Evolutionary conservation across 2,113 vertebrate genomes (phyloP), one percentile per base, ranked within the genome.

Genomic region (Galbula dea): DNA sequence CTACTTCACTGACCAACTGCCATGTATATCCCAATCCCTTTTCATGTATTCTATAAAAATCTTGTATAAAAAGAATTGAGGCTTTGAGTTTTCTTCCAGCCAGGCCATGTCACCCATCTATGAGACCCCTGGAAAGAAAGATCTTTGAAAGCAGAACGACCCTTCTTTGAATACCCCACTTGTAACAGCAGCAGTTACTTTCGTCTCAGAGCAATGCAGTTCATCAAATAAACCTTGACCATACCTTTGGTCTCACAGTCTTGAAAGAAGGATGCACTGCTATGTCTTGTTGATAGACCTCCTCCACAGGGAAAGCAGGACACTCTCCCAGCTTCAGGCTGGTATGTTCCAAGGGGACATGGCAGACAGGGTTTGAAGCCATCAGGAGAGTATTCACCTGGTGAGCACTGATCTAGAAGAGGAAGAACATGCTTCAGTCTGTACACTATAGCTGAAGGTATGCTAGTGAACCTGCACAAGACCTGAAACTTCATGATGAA

Each of bases 241-340:
- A 97, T 93, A 99, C 99, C 99, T 99, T 98, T 99, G 59, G 99
- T 99, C 96, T 99, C 99, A 71, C 99, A 99, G 95, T 99, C 98
- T 96, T 99, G 99, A 79, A 99, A 99, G 37, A 98, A 96, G 46
- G 98, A 96, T 14, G 99, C 98, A 49, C 98, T 95, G 0, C 67
- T 96, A 29, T 97, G 97, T 88, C 98, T 99, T 48, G 99, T 99
- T 30, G 97, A 96, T 20, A 99, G 98, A 80, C 98, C 98, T 59
- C 99, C 99, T 83, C 99, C 99, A 7, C 99, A 99, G 17, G 96
- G 75, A 90, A 99, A 98, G 93, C 99, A 99, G 96, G 97, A 98
- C 9, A 99, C 99, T 32, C 99, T 98, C 21, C 99, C 99, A 17
- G 96, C 94, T 57, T 99, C 99, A 3, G 98, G 97, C 97, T 99